These are phyloP conservation scores for Merops nubicus DNA, from an alignment of 2,113 vertebrate genomes.

Conservation along the genomic window DNA sequence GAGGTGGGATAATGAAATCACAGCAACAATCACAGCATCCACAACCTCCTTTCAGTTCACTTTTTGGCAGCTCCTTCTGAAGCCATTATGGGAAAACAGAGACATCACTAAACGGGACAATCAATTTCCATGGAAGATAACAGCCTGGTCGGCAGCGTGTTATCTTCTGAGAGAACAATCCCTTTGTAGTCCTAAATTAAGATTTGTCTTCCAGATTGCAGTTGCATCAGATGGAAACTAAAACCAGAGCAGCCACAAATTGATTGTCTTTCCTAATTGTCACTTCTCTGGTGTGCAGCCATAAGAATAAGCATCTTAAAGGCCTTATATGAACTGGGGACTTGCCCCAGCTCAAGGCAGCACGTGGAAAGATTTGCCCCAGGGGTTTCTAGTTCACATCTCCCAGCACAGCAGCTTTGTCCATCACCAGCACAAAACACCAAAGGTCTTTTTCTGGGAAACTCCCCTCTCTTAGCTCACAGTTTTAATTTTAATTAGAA, in stretches of 20 bases:
- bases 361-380: background rate
- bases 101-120: background rate
- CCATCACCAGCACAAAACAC: background rate
- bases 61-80: background rate
- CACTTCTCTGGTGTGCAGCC: background rate
- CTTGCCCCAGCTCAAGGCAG: background rate
- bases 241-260: background rate
- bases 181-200: background rate
- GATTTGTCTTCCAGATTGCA: constrained; percentile 10
- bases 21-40: background rate
- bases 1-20: background rate
- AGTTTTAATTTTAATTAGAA: background rate
- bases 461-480: background rate
- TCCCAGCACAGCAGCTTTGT: background rate
- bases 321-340: background rate
- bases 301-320: background rate
- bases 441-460: background rate
- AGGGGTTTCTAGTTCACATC: background rate
- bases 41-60: rapidly evolving
- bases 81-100: background rate
- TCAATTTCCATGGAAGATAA: background rate
- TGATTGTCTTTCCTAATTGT: background rate
- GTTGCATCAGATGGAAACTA: background rate
- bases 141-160: background rate
- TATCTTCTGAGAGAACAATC: background rate